Base-by-base conservation (phyloP, 2,888 invertebrate species). In the Crossocerus cetratus region DNA sequence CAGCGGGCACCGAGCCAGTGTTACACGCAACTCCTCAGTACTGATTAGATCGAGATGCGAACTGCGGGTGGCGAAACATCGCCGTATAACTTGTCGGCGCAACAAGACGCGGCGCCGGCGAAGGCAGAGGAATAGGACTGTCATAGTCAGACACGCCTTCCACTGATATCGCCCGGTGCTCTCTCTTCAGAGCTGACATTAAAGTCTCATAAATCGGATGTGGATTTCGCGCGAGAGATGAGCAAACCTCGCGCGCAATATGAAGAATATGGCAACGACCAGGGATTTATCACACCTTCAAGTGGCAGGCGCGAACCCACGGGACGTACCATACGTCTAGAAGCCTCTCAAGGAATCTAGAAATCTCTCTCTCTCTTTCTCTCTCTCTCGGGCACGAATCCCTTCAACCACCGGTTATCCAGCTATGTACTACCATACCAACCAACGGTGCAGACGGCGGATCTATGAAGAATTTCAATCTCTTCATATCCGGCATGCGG, bases 381-480 rank as follows among this genome's bases (percentile, higher is more conserved):
- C 8, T 1, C 32, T 8, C 32, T 32, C 32, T 32, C 32, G 11
- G 1, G 32, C 3, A 4, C 8, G 5, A 32, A 32, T n/a, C 18
- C 32, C 62, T 21, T 14, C 13, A 4, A 18, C 21, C 8, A 14
- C n/a, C 14, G 16, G 18, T 13, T 42, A 13, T 42, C 16, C 42
- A 23, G 16, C 20, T 32, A 53, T 22, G 59, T n/a, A 42, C 45
- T n/a, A 42, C 45, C 49, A 14, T 59, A 58, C 58, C 32, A 21
- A 14, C 21, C 45, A 62, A 8, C 14, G 61, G 63, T 67, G 43
- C 49, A 64, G 49, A 32, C 49, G 13, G 55, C 20, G 59, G 54
- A 21, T 58, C 53, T 45, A 65, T 32, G 62, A 62, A 57, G 69
- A 78, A 81, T 81, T 78, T 72, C 68, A 81, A 81, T 81, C 78